Evolutionary conservation across 2,888 invertebrate species (phyloP).

Genomic region (Boloria euphrosyne): DNA sequence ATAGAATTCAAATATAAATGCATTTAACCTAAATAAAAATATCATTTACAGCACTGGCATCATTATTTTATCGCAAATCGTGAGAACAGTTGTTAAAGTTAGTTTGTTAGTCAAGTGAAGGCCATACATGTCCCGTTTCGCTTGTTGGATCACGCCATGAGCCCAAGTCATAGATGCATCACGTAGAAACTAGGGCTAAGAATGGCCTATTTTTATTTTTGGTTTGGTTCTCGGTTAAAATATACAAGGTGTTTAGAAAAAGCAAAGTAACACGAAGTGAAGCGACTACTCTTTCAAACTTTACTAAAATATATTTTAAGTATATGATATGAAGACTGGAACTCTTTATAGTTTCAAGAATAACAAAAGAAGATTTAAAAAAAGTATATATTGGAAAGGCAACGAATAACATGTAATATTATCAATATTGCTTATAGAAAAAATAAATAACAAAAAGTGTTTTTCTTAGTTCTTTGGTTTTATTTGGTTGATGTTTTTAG

Average conservation of each 20-base stretch:
- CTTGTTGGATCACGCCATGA: constrained; percentile 21
- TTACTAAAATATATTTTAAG: constrained; percentile 15
- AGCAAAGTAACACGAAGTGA: constrained; percentile 23
- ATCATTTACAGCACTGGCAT: constrained; percentile 17
- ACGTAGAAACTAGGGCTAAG: constrained; percentile 42
- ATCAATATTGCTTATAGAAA: too few relatives aligned
- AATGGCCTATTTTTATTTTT: constrained; percentile 56
- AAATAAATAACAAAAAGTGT: too few relatives aligned
- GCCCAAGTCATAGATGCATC: constrained; percentile 27
- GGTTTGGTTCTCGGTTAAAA: constrained; percentile 39
- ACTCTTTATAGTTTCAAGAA: background rate
- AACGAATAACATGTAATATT: too few relatives aligned
- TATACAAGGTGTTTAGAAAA: constrained; percentile 33
- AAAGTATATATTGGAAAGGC: background rate
- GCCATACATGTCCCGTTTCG: constrained; percentile 15
- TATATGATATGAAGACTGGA: background rate
- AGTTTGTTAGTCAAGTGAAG: constrained; percentile 15
- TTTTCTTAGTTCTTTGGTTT: background rate
- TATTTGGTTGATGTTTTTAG: background rate
- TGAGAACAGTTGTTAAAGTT: constrained; percentile 13
- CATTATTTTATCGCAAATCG: constrained; percentile 20
- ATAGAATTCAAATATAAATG: background rate
- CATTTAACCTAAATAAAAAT: constrained; percentile 11
- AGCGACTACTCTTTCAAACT: constrained; percentile 26
- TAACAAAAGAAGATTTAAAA: background rate